A percentile compares a stretch with the other conserved stretches of the same genome.
Evolutionary conservation across 1,140 invertebrate genomes (phyloP).

Genomic region (Formica exsecta): DNA sequence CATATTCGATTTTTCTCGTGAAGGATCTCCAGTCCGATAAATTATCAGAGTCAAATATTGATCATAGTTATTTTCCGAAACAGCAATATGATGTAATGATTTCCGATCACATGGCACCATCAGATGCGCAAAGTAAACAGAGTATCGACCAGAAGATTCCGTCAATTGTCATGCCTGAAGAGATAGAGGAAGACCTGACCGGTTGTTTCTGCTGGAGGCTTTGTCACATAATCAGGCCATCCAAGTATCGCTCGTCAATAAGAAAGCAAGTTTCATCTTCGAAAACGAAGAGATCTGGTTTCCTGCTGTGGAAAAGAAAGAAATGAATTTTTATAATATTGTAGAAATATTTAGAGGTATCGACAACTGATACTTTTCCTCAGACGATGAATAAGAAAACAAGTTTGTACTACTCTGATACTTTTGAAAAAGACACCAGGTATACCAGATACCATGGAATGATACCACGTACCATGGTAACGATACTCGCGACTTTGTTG

Average conservation of each 20-base stretch:
- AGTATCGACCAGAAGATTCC: background rate
- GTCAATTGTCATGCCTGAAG: background rate
- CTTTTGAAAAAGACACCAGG: background rate
- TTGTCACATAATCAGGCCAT: constrained; percentile 63
- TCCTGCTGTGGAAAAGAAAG: constrained; percentile 42
- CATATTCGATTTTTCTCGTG: constrained; percentile 31
- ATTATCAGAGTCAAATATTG: background rate
- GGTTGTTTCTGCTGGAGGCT: constrained; percentile 73
- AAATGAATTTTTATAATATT: constrained; percentile 25
- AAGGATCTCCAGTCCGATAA: constrained; percentile 7
- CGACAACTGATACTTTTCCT: constrained; percentile 36
- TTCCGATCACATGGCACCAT: background rate
- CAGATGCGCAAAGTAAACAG: background rate
- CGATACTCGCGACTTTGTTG: constrained; percentile 7
- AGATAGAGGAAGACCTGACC: background rate
- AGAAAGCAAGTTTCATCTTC: background rate
- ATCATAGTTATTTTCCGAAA: background rate
- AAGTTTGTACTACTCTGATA: background rate
- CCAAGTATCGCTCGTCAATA: constrained; percentile 29
- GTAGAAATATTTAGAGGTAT: constrained; percentile 14
- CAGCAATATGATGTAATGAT: background rate
- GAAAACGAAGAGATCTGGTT: constrained; percentile 56
- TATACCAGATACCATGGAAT: background rate
- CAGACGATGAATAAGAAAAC: constrained; percentile 2
- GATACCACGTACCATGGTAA: background rate